Evolutionary conservation across 1,140 invertebrate genomes (phyloP), one percentile per base, ranked within the genome.

Genomic region (Trypoxylus dichotomus): DNA sequence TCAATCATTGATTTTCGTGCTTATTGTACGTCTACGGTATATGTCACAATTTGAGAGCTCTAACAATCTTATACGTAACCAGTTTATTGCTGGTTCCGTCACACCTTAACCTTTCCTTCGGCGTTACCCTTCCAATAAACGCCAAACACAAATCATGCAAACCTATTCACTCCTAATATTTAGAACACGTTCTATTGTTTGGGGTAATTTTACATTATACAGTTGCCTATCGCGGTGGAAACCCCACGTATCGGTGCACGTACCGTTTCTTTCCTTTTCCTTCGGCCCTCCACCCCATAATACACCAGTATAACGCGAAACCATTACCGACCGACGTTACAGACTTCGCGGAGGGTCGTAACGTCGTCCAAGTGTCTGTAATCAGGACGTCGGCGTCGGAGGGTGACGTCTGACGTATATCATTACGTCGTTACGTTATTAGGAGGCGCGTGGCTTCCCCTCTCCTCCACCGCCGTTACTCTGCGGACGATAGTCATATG

Each of bases 381-480:
- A 27, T 68, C 63, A 29, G n/a, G 63, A 68, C 63, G 72, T 15
- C 19, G 72, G 32, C 43, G 43, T 47, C 43, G 43, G 43, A 47
- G 32, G 72, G 78, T 72, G 72, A 78, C 78, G 80, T 77, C 78
- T 79, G 76, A 37, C 58, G 75, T 82, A 80, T 83, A 83, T 83
- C 83, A 84, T 84, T 84, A 84, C 83, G 83, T 84, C 83, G 84
- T 84, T 84, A 84, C 83, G 83, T 84, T 83, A 84, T 84, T 84
- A 84, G 81, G 77, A 54, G 83, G 79, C 83, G 82, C 83, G 83
- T 84, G 83, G 80, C 82, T 75, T 37, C 10, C 32, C 32, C 32
- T 37, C 10, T 37, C 32, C 32, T 37, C 32, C 32, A 7, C 32
- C 32, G 5, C 32, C 32, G 10, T 37, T 8, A n/a, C 10, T 37